phyloP scores from a whole-genome alignment of 2,888 invertebrate species.

The Andrena trimmerana region DNA sequence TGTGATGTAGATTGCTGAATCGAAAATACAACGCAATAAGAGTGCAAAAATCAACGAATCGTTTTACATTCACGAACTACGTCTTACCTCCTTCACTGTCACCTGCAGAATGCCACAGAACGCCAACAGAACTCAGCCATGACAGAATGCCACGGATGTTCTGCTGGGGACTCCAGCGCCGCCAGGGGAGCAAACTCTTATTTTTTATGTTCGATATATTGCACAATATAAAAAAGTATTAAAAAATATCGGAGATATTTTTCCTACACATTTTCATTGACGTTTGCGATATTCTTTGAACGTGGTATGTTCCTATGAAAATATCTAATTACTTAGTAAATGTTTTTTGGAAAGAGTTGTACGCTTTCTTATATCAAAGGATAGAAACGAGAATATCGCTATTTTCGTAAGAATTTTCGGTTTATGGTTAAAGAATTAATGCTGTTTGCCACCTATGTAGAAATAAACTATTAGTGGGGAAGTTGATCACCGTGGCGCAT shows the following conservation, averaged over 20 bases:
- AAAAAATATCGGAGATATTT: background rate
- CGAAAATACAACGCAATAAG: background rate
- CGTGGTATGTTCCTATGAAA: background rate
- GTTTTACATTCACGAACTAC: slow-evolving; percentile 53
- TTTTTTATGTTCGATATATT: slow-evolving; percentile 5
- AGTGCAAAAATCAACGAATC: slow-evolving; percentile 26
- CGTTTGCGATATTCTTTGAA: background rate
- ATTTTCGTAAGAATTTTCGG: too few species aligned
- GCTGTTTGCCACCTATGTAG: too few species aligned
- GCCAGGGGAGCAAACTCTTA: background rate
- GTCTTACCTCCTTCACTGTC: slow-evolving; percentile 59
- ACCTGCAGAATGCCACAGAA: slow-evolving; percentile 53
- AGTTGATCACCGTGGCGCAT: slow-evolving; percentile 1
- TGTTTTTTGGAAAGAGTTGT: background rate
- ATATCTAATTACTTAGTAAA: too few species aligned
- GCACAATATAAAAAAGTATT: background rate
- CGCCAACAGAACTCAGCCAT: slow-evolving; percentile 50
- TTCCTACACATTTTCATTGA: background rate
- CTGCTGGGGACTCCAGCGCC: too few species aligned
- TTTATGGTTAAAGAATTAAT: too few species aligned
- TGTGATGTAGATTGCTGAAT: background rate
- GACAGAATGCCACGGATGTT: slow-evolving; percentile 36
- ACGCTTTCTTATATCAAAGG: background rate
- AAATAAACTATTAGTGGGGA: background rate
- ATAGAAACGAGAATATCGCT: background rate